phyloP scores from a whole-genome alignment of 2,888 invertebrate species.

The Rhaphigaster nebulosa region DNA sequence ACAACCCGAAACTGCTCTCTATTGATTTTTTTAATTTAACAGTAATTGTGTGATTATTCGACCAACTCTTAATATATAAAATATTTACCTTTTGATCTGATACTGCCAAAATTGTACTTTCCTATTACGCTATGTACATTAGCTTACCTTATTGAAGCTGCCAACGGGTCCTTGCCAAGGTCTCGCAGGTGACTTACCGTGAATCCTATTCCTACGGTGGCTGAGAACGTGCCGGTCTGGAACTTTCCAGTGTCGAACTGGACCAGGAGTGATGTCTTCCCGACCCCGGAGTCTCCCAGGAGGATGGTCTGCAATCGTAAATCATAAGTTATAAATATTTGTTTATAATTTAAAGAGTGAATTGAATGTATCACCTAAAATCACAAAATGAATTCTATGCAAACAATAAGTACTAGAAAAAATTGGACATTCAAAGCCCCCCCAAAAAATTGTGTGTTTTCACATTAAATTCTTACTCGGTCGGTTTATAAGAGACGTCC shows the following conservation, averaged over 20 bases:
- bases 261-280: slow-evolving; percentile 91
- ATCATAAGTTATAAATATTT: background rate
- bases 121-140: background rate
- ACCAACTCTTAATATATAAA: background rate
- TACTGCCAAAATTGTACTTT: background rate
- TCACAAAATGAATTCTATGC: no score
- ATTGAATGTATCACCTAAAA: no score
- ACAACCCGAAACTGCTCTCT: no score
- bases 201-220: slow-evolving; percentile 94
- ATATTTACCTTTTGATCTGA: background rate
- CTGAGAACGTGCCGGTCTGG: slow-evolving; percentile 91
- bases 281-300: slow-evolving; percentile 94
- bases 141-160: background rate
- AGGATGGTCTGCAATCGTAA: slow-evolving; percentile 82
- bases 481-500: no score
- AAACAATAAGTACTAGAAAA: no score
- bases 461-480: no score
- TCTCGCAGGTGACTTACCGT: slow-evolving; percentile 79
- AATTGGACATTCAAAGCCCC: no score
- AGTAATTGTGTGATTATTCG: no score
- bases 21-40: no score
- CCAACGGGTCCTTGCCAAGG: background rate
- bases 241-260: slow-evolving; percentile 95
- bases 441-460: no score
- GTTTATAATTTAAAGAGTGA: no score